phyloP scores from a whole-genome alignment of 35 echinoderm and acorn worm species.

The Hemicentrotus pulcherrimus region DNA sequence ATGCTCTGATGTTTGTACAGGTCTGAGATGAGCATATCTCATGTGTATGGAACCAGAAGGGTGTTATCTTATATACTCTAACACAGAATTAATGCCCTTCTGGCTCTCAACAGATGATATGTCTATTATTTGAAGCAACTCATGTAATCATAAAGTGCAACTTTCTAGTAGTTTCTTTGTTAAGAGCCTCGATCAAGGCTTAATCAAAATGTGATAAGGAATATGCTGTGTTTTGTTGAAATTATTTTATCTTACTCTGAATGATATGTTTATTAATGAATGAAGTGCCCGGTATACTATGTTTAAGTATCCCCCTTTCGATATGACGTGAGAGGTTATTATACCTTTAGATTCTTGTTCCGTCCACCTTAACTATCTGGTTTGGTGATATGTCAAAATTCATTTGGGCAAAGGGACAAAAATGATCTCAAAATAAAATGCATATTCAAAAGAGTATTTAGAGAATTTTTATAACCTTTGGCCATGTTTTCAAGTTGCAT shows the following conservation, averaged over 20 bases:
- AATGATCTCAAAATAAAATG: background rate
- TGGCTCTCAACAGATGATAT: too few species aligned
- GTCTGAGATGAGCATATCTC: background rate
- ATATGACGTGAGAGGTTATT: background rate
- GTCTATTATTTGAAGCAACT: background rate
- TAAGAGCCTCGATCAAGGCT: background rate
- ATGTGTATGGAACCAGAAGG: too few species aligned
- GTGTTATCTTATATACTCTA: too few species aligned
- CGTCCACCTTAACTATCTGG: background rate
- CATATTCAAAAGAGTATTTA: background rate
- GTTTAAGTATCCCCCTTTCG: background rate
- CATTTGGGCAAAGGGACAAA: background rate
- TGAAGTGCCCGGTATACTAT: background rate
- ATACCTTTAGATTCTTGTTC: background rate
- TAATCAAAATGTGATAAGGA: background rate
- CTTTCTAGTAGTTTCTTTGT: background rate
- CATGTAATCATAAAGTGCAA: background rate
- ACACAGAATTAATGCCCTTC: too few species aligned
- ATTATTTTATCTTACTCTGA: background rate
- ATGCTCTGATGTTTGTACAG: background rate
- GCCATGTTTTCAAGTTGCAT: background rate
- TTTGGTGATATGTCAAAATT: background rate
- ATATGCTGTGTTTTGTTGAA: background rate
- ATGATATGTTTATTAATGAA: background rate
- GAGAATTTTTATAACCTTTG: background rate